These are phyloP conservation scores for Artibeus lituratus DNA, from an alignment of 2,797 vertebrate genomes.

Conservation along the genomic window DNA sequence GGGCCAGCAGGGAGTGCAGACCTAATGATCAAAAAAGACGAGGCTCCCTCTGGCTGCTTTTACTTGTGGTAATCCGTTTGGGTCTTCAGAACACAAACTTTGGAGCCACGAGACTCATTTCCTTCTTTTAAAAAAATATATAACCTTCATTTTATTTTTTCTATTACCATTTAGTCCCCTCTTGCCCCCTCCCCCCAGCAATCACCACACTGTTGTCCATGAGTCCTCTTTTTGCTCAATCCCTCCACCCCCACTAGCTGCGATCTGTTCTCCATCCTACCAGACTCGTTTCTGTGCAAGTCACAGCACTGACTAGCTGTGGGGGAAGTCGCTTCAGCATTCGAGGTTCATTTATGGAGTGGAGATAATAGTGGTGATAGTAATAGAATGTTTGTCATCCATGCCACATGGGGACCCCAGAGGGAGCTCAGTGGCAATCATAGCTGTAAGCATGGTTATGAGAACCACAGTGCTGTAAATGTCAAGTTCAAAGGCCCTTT, in stretches of 20 bases:
- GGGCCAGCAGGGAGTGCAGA: not conserved
- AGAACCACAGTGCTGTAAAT: not conserved
- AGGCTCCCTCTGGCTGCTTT: not conserved
- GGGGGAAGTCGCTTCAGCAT: not conserved
- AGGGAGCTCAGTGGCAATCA: not conserved
- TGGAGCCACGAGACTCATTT: not conserved
- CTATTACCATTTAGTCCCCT: too few species aligned
- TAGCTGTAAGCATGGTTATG: not conserved
- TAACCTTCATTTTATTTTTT: too few species aligned
- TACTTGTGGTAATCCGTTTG: not conserved
- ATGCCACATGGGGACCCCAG: not conserved
- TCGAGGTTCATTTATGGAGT: not conserved
- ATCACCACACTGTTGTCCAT: too few species aligned
- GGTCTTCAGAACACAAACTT: not conserved
- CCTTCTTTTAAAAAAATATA: too few species aligned
- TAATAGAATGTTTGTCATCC: not conserved
- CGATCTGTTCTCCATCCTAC: too few species aligned
- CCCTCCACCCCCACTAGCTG: too few species aligned
- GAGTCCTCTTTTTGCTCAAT: too few species aligned
- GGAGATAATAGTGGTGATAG: not conserved
- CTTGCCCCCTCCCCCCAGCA: too few species aligned
- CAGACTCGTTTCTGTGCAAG: not conserved
- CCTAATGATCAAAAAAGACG: too few species aligned
- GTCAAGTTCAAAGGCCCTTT: not conserved
- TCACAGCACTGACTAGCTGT: not conserved